These are phyloP conservation scores for Campopleginae sp. DNA, from an alignment of 2,888 invertebrate genomes.

Conservation along the genomic window DNA sequence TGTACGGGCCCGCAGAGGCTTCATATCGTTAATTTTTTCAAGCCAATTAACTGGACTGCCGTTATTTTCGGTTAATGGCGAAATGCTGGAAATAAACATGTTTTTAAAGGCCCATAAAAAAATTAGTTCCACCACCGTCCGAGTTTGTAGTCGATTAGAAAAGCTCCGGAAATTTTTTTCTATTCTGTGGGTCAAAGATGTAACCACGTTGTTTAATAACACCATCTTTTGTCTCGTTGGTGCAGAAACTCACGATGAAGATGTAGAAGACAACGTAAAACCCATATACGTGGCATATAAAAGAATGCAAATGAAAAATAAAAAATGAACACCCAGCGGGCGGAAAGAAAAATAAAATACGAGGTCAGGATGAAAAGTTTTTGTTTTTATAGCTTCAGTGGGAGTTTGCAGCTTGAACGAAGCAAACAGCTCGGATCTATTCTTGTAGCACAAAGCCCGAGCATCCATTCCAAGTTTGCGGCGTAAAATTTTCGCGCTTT, in stretches of 20 bases:
- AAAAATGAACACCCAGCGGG: background rate
- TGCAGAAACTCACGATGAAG: conserved; percentile 16
- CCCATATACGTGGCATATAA: background rate
- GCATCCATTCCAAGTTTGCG: conserved; percentile 27
- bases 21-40: no score
- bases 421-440: conserved; percentile 36
- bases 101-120: background rate
- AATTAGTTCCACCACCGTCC: background rate
- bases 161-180: background rate
- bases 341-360: conserved; percentile 25
- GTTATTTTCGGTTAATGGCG: background rate
- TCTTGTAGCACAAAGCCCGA: conserved; percentile 38
- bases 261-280: conserved; percentile 8
- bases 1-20: no score
- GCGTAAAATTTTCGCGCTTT: conserved; percentile 23
- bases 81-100: background rate
- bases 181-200: background rate
- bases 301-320: conserved; percentile 14
- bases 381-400: conserved; percentile 24
- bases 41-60: no score
- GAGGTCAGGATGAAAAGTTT: conserved; percentile 52
- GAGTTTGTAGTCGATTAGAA: background rate
- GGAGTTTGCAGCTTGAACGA: conserved; percentile 41
- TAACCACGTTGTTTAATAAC: conserved; percentile 24
- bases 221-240: conserved; percentile 14